Base-by-base conservation (phyloP, 1,140 invertebrate species). In the Subanguina moxae region DNA sequence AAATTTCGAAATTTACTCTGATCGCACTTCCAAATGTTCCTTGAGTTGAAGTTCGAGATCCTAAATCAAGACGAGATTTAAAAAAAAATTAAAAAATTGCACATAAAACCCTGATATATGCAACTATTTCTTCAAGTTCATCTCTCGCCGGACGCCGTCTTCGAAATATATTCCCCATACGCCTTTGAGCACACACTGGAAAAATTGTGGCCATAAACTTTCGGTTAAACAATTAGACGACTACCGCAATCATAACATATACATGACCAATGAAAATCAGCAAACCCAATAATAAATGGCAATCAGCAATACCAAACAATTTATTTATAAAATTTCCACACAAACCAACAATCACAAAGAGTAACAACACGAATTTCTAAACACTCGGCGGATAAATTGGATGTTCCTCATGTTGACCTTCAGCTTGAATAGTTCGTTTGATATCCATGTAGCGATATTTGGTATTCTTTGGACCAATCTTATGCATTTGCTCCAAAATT, bases 401-500 rank as follows among this genome's bases (percentile, higher is more conserved):
- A 67, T 82, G 27, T 48, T 82, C 78, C 59, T 83, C 79, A 17
- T 62, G 27, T 42, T 76, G 68, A 9, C 72, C 72, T 64, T 82
- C 81, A 15, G 78, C 73, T 15, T 83, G 67, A 42, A 82, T 67
- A 11, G 38, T 67, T 42, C 76, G 57, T 46, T 83, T 83, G 45
- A 66, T 69, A 32, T 82, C 79, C 59, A 76, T 76, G 65, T 82
- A 82, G 19, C 75, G 78, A 64, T 76, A 81, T 46, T 72, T 66
- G 19, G 59, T 71, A 38, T 81, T 71, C n/a, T 75, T 46, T 17
- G 61, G 52, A 5, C 90, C 88, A 43, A 86, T 84, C 70, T 88
- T 86, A 83, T 94, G 86, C 5, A 94, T 82, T 67, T 90, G 87
- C 72, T 85, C 87, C n/a, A 97, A 80, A 30, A 97, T 78, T 84